Evolutionary conservation across 2,797 vertebrate genomes (phyloP).

Genomic region (Smutsia temminckii): DNA sequence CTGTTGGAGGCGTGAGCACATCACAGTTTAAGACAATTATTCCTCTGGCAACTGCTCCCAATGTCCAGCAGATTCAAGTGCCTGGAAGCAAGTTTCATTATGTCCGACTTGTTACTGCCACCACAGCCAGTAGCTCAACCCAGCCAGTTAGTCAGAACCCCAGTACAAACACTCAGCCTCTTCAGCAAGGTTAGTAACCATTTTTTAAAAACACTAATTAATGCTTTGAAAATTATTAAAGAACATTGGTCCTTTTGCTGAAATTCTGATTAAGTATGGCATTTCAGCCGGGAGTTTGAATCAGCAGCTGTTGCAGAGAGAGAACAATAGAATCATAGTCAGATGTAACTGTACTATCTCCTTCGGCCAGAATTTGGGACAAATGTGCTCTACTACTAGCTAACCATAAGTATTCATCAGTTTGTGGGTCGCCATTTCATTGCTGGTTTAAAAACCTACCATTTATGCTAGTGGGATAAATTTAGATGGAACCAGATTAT

Average conservation of each 20-base stretch:
- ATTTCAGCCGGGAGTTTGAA: not conserved
- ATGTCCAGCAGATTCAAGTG: conserved; percentile 98
- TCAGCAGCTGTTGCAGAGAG: not conserved
- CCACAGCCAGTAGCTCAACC: conserved; percentile 88
- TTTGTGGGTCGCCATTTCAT: not conserved
- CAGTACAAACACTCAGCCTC: conserved; percentile 91
- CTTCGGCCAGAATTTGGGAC: not conserved
- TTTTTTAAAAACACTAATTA: not conserved
- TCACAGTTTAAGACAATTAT: conserved; percentile 98
- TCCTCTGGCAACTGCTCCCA: conserved; percentile 93
- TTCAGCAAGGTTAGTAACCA: conserved; percentile 91
- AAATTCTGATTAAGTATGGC: not conserved
- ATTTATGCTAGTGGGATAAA: not conserved
- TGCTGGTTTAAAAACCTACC: not conserved
- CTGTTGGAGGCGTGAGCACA: conserved; percentile 91
- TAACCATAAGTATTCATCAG: not conserved
- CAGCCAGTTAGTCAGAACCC: conserved; percentile 86
- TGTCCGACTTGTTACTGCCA: conserved; percentile 96
- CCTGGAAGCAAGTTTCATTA: conserved; percentile 99
- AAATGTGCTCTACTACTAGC: not conserved
- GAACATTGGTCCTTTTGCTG: conserved; percentile 35
- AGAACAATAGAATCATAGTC: not conserved
- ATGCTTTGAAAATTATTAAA: conserved; percentile 34
- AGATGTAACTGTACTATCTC: not conserved
- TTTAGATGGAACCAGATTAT: conserved; percentile 3